Base-by-base conservation (phyloP, 2,113 vertebrate genomes). In the Pterocles burchelli region DNA sequence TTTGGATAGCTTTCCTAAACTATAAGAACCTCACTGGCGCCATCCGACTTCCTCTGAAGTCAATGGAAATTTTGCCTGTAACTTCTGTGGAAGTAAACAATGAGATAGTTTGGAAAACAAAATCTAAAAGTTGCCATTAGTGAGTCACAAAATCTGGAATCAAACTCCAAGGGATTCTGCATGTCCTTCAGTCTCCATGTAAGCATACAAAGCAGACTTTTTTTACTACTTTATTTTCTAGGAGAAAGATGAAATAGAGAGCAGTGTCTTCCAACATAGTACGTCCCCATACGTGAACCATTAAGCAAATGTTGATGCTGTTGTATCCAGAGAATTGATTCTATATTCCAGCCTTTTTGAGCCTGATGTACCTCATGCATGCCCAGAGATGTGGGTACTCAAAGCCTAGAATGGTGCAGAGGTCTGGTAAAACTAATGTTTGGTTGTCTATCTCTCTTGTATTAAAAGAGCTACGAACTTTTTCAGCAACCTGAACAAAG, bases 1-100 rank as follows among this genome's bases (percentile, higher is more conserved):
- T 92, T 72, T 74, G 68, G 58, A 45, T 9, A 61, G 71, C 34
- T 89, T 88, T 70, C 54, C 92, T 76, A 81, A 92, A 71, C 72
- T 81, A 5, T 29, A 75, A 91, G 85, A 93, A 84, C 59, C 73
- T 90, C 77, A 78, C 36, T 92, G 95, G 91, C 21, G 45, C 94
- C 96, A 92, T 85, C 52, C 21, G 0, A 68, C 74, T 91, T 85
- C 71, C 77, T 96, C 93, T 96, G 89, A 96, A 93, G 77, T 91
- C 70, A 82, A 59, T 85, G 91, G 91, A 96, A 95, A 89, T 79
- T 75, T 89, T 93, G 74, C 45, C 85, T 34, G 5, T 22, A 81
- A 79, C 45, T 76, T 82, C 57, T 52, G 31, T 72, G 49, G 74
- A 94, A 91, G 62, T 87, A 96, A 96, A 96, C 95, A 93, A 74